Evolutionary conservation across 2,888 invertebrate species (phyloP), one percentile per base, ranked within the genome.

Genomic region (Orthosia incerta): DNA sequence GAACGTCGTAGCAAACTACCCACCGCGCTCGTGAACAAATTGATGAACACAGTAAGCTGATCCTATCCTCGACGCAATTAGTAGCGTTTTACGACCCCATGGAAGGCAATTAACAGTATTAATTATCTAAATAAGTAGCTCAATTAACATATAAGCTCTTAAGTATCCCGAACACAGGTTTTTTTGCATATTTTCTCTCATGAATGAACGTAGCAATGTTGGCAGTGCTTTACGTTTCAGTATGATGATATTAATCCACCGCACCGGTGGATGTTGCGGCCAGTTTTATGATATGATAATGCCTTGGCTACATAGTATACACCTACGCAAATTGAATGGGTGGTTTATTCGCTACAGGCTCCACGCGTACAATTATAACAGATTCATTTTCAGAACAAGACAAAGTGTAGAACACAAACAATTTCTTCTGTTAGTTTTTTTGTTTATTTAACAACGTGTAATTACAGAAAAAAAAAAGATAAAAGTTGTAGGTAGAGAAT

Each of bases 251-350:
- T 76, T 62, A 65, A 72, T 65, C 53, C 31, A 61, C n/a, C 45
- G 45, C 48, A 46, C 39, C 46, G 53, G 65, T 70, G 16, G 48
- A 70, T 62, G 61, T 75, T 76, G 64, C 57, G 57, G 50, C 53
- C 45, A 57, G 60, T 76, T 80, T 72, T 69, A 68, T 64, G 64
- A 72, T 55, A 76, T 57, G 68, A 76, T 76, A 81, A 81, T 80
- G 53, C 26, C 53, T 55, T n/a, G 56, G 53, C 57, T 76, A 71
- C 56, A 51, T 71, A 65, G 26, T 57, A 57, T 62, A 81, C 65
- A 48, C 68, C 80, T 68, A 81, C 68, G 55, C 72, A 31, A 46
- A 62, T 7, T 18, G 57, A 53, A 72, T 68, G 62, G 65, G 53
- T 51, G 77, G 45, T 71, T 70, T 67, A 68, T 67, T 62, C 31